These are phyloP conservation scores for Ectemnius continuus DNA, from an alignment of 2,888 invertebrate genomes.

Conservation along the genomic window DNA sequence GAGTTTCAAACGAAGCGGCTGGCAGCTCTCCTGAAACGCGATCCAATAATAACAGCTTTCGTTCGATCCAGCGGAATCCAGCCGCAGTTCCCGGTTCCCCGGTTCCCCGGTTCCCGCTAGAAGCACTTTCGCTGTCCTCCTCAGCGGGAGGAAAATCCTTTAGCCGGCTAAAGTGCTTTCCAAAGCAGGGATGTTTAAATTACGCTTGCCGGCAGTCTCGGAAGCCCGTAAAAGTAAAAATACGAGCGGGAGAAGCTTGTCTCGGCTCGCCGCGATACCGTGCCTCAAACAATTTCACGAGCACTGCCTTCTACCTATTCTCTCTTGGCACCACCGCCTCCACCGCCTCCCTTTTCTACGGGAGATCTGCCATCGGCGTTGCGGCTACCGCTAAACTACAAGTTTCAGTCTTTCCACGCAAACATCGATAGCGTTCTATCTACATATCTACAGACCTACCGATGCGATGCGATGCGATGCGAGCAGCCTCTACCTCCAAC, in stretches of 20 bases:
- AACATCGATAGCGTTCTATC: too few relatives aligned
- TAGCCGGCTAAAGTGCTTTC: neutral
- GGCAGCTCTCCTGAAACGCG: constrained; percentile 17
- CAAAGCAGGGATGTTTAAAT: constrained; percentile 20
- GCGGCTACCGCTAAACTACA: neutral
- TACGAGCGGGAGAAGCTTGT: neutral
- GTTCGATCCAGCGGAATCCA: constrained; percentile 12
- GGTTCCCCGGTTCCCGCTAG: neutral
- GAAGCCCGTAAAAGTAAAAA: constrained; percentile 6
- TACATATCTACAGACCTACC: too few relatives aligned
- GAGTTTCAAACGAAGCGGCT: constrained; percentile 1
- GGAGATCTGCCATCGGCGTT: neutral
- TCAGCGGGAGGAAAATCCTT: constrained; percentile 4
- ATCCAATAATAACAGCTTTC: constrained; percentile 25
- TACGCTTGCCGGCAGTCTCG: constrained; percentile 1
- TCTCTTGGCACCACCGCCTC: too few relatives aligned
- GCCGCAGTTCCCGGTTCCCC: constrained; percentile 7
- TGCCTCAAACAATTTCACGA: constrained; percentile 7
- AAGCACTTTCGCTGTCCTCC: neutral
- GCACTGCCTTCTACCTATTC: too few relatives aligned
- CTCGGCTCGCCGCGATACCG: constrained; percentile 6
- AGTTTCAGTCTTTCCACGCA: too few relatives aligned
- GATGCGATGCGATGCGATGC: too few relatives aligned
- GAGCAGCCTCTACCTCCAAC: too few relatives aligned
- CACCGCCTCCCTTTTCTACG: neutral